Evolutionary conservation across 2,113 vertebrate species (phyloP), one percentile per base, ranked within the genome.

Genomic region (Prunella himalayana): DNA sequence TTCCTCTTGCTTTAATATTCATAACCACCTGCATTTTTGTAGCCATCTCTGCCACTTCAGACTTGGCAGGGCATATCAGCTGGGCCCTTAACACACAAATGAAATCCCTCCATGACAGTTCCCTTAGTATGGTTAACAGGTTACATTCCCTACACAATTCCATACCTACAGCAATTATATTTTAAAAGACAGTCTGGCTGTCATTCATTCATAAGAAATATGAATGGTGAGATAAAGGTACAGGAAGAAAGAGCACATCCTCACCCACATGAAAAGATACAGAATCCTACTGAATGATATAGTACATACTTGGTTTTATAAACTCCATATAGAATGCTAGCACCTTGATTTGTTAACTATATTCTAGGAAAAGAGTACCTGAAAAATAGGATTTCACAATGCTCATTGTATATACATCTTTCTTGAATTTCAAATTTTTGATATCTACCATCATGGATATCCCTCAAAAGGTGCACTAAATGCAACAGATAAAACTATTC

Each of bases 181-280:
- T 77, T 56, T 11, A 89, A 76, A 87, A 83, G 14, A 54, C 13
- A 56, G 11, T 11, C 31, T 75, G 19, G 14, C 12, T n/a, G n/a
- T n/a, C n/a, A n/a, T n/a, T n/a, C n/a, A n/a, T n/a, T n/a, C n/a
- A n/a, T 91, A 68, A 77, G 50, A 39, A 88, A 65, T 31, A 83
- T 6, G 39, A 22, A n/a, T 25, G 12, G 25, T 44, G 50, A 86
- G 15, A 47, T 44, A 60, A 88, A 61, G 23, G 41, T 69, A 83
- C 0, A 0, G 16, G 14, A 69, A 18, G 13, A 83, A 86, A 51
- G 0, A 6, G 12, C 13, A 70, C 2, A 1, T 37, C 30, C 16
- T 59, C 66, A 75, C 11, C 31, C 37, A 50, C 9, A 66, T 19
- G 13, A 59, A 70, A 78, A 49, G 10, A 71, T 15, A 59, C 1